Conservation (phyloP, 2,888 invertebrate genomes). For the Argyra leucocephala region DNA sequence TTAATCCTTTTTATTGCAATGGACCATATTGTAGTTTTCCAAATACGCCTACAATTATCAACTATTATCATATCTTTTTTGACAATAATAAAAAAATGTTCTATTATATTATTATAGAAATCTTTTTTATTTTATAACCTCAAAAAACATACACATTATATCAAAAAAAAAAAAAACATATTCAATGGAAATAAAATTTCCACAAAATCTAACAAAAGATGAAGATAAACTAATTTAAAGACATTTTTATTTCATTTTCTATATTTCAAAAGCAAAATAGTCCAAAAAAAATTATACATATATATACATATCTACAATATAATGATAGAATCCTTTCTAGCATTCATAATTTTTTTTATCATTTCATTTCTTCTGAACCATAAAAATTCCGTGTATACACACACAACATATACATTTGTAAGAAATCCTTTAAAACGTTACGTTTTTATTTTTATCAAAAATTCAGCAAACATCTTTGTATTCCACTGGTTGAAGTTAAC, state of each 20-base stretch:
- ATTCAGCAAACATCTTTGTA: too few relatives aligned
- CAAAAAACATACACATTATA: background rate
- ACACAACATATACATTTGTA: background rate
- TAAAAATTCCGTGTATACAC: background rate
- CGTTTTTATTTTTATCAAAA: background rate
- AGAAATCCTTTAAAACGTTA: background rate
- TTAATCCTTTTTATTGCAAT: too few relatives aligned
- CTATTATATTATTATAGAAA: background rate
- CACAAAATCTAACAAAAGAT: background rate
- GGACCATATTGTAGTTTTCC: too few relatives aligned
- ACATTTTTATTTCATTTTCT: background rate
- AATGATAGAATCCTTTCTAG: background rate
- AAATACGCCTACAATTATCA: background rate
- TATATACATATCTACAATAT: background rate
- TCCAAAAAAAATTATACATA: background rate
- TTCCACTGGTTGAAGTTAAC: too few relatives aligned
- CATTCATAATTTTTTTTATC: background rate
- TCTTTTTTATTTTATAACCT: background rate
- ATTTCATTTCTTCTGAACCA: background rate
- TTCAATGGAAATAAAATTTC: background rate
- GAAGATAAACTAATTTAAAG: slow-evolving; percentile 3
- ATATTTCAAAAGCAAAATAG: background rate
- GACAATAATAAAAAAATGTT: background rate
- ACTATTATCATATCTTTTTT: background rate
- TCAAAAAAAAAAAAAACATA: background rate